Conservation (phyloP, 2,797 vertebrate species). For the Peromyscus nudipes region DNA sequence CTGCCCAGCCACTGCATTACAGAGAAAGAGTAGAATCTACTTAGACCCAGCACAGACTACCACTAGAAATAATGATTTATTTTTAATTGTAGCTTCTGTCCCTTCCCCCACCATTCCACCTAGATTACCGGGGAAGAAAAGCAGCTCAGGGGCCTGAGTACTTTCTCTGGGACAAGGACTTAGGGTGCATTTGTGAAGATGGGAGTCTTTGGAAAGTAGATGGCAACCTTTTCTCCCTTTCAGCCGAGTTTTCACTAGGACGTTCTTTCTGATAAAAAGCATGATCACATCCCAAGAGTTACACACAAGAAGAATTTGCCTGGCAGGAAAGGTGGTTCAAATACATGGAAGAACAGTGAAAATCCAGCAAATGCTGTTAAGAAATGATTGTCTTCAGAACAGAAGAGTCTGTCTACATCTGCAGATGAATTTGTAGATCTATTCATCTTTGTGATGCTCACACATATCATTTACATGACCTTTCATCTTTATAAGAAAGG, state of each 20-base stretch:
- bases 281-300: not conserved
- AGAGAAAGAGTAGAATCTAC: not conserved
- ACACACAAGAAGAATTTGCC: not conserved
- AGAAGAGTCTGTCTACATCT: not conserved
- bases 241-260: not conserved
- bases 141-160: too few relatives aligned
- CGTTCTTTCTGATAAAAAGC: not conserved
- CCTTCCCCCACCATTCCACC: not conserved
- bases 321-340: not conserved
- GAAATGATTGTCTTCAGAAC: not conserved
- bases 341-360: not conserved
- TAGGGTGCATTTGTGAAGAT: not conserved
- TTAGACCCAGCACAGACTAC: not conserved
- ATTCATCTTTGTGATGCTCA: not conserved
- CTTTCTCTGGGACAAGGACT: not conserved
- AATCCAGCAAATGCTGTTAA: not conserved
- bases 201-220: not conserved
- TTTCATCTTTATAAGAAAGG: constrained; percentile 8
- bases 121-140: not conserved
- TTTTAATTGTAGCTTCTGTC: not conserved
- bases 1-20: not conserved
- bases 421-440: not conserved
- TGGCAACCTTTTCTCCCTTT: constrained; percentile 3
- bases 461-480: not conserved
- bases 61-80: not conserved